Conservation (phyloP, 2,113 vertebrate species). For the Lonchura striata region DNA sequence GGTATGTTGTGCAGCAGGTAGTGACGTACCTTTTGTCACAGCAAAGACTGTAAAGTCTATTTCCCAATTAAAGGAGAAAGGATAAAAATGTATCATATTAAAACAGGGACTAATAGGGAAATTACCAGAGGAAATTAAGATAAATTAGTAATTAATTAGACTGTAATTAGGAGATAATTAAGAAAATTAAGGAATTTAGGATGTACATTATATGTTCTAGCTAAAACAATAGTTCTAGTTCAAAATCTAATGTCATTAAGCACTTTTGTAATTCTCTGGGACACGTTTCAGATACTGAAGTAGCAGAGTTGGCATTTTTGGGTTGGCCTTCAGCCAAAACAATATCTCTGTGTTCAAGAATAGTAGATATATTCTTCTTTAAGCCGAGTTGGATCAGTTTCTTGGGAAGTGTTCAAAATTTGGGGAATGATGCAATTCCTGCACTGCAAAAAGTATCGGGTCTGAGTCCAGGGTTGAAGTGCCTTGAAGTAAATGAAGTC, state of each 20-base stretch:
- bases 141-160: conserved; percentile 60
- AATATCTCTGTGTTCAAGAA: not conserved
- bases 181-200: conserved; percentile 42
- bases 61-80: conserved; percentile 6
- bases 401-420: not conserved
- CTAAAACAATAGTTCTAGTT: conserved; percentile 30
- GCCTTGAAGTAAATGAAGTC: not conserved
- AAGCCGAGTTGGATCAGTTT: not conserved
- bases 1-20: not conserved
- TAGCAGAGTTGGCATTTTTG: not conserved
- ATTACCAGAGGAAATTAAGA: conserved; percentile 56
- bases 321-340: not conserved
- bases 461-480: not conserved
- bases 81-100: not conserved
- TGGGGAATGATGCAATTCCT: not conserved
- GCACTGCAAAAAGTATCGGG: not conserved
- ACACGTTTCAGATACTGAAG: not conserved
- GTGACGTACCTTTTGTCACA: not conserved
- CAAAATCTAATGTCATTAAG: conserved; percentile 14
- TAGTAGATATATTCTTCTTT: not conserved
- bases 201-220: not conserved
- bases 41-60: not conserved
- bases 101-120: conserved; percentile 26
- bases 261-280: not conserved
- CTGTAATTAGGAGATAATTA: conserved; percentile 50